Base-by-base conservation (phyloP, 2,888 invertebrate species). In the Megaustenia siamemsis region DNA sequence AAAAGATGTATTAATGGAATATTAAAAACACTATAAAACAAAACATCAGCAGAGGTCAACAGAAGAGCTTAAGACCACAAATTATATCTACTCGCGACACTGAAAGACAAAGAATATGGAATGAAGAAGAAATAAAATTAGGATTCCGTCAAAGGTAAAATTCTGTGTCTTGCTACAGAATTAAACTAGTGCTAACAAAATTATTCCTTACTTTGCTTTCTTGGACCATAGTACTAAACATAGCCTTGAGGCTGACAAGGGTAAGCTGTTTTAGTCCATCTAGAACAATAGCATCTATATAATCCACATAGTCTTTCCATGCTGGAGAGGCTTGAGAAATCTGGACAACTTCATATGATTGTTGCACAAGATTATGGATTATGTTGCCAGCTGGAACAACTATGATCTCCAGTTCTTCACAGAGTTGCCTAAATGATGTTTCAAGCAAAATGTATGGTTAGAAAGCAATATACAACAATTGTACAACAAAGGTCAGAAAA, bases 281-380 rank as follows among this genome's bases (percentile, higher is more conserved):
- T 85, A 94, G 88, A 10, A 94, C 92, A 40, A 94, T 93, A 75
- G 92, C 92, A 87, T 94, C 94, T 66, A 94, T 91, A 86, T 93
- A 93, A 87, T 93, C 93, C 12, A 94, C 90, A 86, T 94, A 94
- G 71, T 93, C 93, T 86, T 92, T 91, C 94, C 94, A 94, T 24
- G 93, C 93, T 60, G 94, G 94, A 0, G 94, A 94, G 0, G 93
- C 93, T 88, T 93, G 92, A 56, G 92, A 92, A 83, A 93, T 93
- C 89, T 93, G 91, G 32, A 93, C 93, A 43, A 93, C 93, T 90
- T 93, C 91, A 89, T 93, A 93, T 2, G 93, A 93, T 69, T 86
- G 87, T 45, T 89, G 84, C 0, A 93, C 90, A 4, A 94, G 88
- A 21, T 73, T 63, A 84, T 93, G 94, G 77, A 94, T 93, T 86